Conservation (phyloP, 1,140 invertebrate species). For the Bombus cullumanus region DNA sequence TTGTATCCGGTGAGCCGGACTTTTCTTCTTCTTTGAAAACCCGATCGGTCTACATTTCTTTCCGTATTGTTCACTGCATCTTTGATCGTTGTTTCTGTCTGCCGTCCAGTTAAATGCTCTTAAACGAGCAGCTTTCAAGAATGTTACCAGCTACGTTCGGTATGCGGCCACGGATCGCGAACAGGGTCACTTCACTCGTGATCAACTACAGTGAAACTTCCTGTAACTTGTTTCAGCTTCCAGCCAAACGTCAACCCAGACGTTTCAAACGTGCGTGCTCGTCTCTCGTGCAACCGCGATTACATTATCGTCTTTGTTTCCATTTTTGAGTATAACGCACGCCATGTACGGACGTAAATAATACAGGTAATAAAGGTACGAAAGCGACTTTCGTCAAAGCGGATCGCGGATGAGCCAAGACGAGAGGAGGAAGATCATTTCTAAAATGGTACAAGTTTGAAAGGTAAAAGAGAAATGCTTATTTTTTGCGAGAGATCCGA, state of each 20-base stretch:
- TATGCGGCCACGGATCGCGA: constrained; percentile 14
- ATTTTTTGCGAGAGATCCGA: not conserved
- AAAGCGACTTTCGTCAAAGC: not conserved
- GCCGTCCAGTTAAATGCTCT: not conserved
- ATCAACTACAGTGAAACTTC: constrained; percentile 32
- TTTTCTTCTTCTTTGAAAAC: constrained; percentile 1
- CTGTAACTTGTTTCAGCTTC: not conserved
- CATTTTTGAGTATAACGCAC: not conserved
- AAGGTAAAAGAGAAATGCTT: not conserved
- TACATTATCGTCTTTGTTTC: constrained; percentile 6
- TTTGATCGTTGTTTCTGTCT: not conserved
- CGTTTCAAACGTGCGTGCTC: not conserved
- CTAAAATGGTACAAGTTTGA: not conserved
- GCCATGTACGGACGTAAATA: not conserved
- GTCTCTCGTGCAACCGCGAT: not conserved
- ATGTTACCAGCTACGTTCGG: constrained; percentile 23
- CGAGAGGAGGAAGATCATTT: not conserved
- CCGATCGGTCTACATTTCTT: constrained; percentile 4
- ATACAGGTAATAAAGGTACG: not conserved
- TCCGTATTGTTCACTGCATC: not conserved
- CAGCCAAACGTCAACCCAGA: not conserved
- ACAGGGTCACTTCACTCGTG: not conserved
- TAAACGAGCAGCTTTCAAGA: constrained; percentile 16
- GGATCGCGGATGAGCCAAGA: not conserved
- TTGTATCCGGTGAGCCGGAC: not conserved